Evolutionary conservation across 2,888 invertebrate genomes (phyloP).

Genomic region (Parnassius orleans): DNA sequence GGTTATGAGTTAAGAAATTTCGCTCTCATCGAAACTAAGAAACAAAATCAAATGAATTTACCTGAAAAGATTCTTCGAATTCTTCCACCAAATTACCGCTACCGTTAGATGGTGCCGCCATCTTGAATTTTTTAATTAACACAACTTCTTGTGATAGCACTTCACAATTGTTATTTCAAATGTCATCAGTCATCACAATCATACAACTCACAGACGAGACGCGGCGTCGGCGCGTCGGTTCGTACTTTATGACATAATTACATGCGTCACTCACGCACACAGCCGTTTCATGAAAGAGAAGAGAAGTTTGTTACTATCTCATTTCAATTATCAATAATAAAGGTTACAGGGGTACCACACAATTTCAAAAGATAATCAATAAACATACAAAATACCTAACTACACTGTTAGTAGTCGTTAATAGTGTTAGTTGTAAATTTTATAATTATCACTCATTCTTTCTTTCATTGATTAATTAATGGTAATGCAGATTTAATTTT

Average conservation of each 20-base stretch:
- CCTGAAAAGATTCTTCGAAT: constrained; percentile 95
- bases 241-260: background rate
- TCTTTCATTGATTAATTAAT: too few relatives aligned
- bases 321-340: constrained; percentile 23
- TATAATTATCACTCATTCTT: too few relatives aligned
- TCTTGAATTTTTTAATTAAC: constrained; percentile 44
- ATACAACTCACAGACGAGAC: constrained; percentile 1
- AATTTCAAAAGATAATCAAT: background rate
- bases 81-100: constrained; percentile 93
- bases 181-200: constrained; percentile 20
- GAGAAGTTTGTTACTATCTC: constrained; percentile 8
- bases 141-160: constrained; percentile 23
- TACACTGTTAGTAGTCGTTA: too few relatives aligned
- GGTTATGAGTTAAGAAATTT: constrained; percentile 51
- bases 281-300: constrained; percentile 5
- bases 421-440: too few relatives aligned
- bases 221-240: background rate
- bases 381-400: too few relatives aligned
- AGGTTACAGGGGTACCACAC: background rate
- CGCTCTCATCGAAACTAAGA: background rate
- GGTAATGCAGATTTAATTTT: too few relatives aligned
- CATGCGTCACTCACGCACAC: constrained; percentile 21
- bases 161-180: constrained; percentile 30
- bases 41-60: constrained; percentile 49
- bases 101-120: constrained; percentile 91